Evolutionary conservation across 2,888 invertebrate species (phyloP), one percentile per base, ranked within the genome.

Genomic region (Yponomeuta sedellus): DNA sequence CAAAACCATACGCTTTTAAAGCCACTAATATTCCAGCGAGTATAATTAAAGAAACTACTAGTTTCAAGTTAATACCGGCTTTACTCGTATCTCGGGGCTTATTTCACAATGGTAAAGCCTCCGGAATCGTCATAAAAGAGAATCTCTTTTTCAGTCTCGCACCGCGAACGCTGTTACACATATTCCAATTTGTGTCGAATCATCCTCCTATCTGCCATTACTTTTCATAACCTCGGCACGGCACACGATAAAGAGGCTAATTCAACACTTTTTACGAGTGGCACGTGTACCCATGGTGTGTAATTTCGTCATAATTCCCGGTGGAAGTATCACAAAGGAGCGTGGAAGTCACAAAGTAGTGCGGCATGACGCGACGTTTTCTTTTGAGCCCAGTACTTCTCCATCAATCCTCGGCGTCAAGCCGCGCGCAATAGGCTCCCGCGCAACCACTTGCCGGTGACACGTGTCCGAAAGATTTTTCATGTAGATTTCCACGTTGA

Each of bases 391-490:
- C 16, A 19, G 12, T 19, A 39, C 63, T 44, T 28, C 40, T 22
- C 75, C 77, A 78, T 75, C 74, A 75, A 78, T 80, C 76, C 72
- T 59, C 80, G 69, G 68, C 79, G 83, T 87, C 87, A 85, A 76
- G 69, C 66, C 22, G 34, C 44, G 16, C 69, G 70, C 74, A 74
- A 73, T 80, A 77, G 80, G 66, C 68, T 57, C 44, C 39, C 61
- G 64, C 61, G 67, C 70, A 69, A 69, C 67, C 66, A 65, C 69
- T 65, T 64, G 62, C 66, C 66, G 66, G 75, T 76, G 74, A 77
- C 83, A 80, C 81, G 83, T 80, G 72, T 70, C 72, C 68, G 71
- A 71, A 68, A 79, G 77, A 84, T 83, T 83, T 81, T 83, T 81
- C 80, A 81, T 79, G 73, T 75, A 75, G 79, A 80, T 78, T 81